Evolutionary conservation across 2,888 invertebrate genomes (phyloP).

Genomic region (Girardia tigrina): DNA sequence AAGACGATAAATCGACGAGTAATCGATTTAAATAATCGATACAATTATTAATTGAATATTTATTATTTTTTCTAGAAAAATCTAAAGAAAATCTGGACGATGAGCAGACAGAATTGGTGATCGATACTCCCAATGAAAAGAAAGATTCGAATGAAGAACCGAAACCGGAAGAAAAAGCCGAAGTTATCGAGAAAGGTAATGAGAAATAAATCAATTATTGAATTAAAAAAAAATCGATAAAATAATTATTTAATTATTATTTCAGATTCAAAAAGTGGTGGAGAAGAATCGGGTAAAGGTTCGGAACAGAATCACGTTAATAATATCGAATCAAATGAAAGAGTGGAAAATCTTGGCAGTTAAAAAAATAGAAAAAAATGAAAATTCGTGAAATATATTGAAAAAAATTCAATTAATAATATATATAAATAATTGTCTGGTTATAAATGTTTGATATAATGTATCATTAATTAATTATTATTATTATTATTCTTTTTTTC

Average conservation of each 20-base stretch:
- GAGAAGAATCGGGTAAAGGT: slow-evolving; percentile 16
- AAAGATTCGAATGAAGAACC: not conserved
- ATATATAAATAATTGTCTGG: not conserved
- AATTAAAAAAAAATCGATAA: no score
- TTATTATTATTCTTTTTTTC: no score
- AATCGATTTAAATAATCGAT: no score
- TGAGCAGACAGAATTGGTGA: not conserved
- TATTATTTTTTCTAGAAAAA: not conserved
- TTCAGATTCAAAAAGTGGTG: not conserved
- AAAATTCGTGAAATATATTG: no score
- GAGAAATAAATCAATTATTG: not conserved
- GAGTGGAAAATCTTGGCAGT: slow-evolving; percentile 15
- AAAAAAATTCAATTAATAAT: no score
- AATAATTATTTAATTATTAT: not conserved
- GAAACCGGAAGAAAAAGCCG: not conserved
- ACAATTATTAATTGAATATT: not conserved
- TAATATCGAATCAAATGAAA: slow-evolving; percentile 20
- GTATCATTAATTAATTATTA: slow-evolving; percentile 1
- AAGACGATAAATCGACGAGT: not conserved
- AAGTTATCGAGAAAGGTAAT: not conserved
- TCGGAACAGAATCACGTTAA: slow-evolving; percentile 20
- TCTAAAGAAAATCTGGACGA: not conserved
- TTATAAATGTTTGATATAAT: slow-evolving; percentile 12
- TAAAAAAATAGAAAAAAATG: no score
- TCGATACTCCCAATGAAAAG: slow-evolving; percentile 6